phyloP scores from a whole-genome alignment of 2,888 invertebrate species.

The Habroteleia sp. region DNA sequence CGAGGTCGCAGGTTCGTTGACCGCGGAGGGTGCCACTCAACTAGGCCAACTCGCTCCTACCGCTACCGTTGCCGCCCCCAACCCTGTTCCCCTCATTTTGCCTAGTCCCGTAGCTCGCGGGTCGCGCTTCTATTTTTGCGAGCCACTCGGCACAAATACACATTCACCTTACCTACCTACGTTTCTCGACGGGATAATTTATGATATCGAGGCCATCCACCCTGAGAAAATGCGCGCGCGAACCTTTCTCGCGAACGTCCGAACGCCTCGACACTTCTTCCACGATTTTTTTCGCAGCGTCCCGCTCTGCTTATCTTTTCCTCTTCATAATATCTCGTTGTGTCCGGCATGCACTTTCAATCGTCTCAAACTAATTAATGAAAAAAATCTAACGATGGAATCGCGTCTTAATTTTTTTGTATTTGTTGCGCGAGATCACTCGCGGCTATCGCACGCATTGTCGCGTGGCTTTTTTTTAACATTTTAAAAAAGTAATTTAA shows the following conservation, averaged over 20 bases:
- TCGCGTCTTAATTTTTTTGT: too few species aligned
- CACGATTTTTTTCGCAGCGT: conserved; percentile 6
- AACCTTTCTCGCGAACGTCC: conserved; percentile 43
- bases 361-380: too few species aligned
- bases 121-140: conserved; percentile 75
- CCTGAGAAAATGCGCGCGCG: conserved; percentile 52
- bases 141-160: conserved; percentile 73
- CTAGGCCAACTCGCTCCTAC: conserved; percentile 77
- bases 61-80: conserved; percentile 60
- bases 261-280: conserved; percentile 21
- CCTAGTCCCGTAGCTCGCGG: conserved; percentile 66
- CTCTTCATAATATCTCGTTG: too few species aligned
- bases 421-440: too few species aligned
- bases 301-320: background rate
- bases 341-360: too few species aligned
- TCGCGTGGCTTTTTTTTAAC: too few species aligned
- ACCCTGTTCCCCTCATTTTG: conserved; percentile 54
- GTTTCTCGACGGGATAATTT: conserved; percentile 72
- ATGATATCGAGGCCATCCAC: conserved; percentile 71
- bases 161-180: conserved; percentile 60
- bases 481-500: too few species aligned
- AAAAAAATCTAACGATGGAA: too few species aligned
- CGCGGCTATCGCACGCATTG: too few species aligned
- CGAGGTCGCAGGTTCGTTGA: conserved; percentile 80
- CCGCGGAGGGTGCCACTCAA: conserved; percentile 78